Base-by-base conservation (phyloP, 2,113 vertebrate species). In the Otus sunia region DNA sequence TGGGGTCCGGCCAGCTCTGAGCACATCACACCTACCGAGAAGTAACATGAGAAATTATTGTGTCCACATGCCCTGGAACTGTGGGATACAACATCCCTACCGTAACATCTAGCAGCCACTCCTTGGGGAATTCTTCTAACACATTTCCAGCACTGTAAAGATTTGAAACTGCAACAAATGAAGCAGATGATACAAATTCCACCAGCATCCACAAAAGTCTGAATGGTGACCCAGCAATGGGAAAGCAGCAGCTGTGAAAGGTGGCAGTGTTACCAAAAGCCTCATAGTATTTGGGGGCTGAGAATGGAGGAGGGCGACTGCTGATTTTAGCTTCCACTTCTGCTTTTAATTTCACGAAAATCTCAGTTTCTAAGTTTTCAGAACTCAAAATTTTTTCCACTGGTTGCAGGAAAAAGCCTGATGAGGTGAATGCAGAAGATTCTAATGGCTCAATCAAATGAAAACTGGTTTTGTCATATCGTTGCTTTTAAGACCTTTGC, bases 331-430 rank as follows among this genome's bases (percentile, higher is more conserved):
- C 49, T 90, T 92, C 47, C 25, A 43, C 21, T 90, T 66, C 37
- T 7, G 26, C 29, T 88, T 95, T 63, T 75, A 63, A 73, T 82
- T 94, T 56, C 36, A 58, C 9, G 2, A 88, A 49, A 73, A 86
- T 49, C 43, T 83, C 58, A 64, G 30, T 66, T 92, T 68, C 63
- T 58, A 68, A 45, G 27, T 84, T 86, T 86, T 83, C 67, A 91
- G 68, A 91, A 60, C 21, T 49, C 49, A 20, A 36, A 0, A 0
- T 20, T 56, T 90, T 83, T 93, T 69, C 45, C 68, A 74, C 4
- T 25, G 3, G 32, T 78, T 81, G 26, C 17, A 64, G 83, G 15
- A 32, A 64, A 81, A 91, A 64, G 11, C 29, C 43, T 43, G 11
- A 81, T 74, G 29, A 81, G 55, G 19, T 41, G n/a, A 91, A 91